Evolutionary conservation across 1,140 invertebrate species (phyloP), one percentile per base, ranked within the genome.

Genomic region (Zaprionus kolodkinae): DNA sequence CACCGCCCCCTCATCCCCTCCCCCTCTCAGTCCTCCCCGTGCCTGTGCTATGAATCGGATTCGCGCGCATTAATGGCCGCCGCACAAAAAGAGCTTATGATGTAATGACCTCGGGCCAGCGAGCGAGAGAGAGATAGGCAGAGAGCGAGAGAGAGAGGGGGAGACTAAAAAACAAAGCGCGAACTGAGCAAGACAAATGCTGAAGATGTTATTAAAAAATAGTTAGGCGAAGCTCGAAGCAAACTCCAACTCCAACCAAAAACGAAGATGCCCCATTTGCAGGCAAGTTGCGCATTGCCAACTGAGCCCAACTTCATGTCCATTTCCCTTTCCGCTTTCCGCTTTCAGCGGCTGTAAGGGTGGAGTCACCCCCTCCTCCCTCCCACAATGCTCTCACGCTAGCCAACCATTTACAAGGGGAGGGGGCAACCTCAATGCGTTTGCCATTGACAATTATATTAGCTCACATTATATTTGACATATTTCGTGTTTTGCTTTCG

Each of bases 181-280:
- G 63, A 82, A 83, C 84, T 88, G 85, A 89, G 85, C 81, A 89
- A 90, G 85, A 89, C 86, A 89, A 89, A 89, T 89, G 85, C 79
- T 89, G 86, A 89, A 89, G 85, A 89, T 84, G 86, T 89, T 89
- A 90, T 89, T 89, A 89, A 89, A 89, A 89, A 85, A 89, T 89
- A 89, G 85, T 89, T 89, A 89, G 64, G 85, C 73, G 54, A 61
- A 17, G 65, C 64, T 40, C 21, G 21, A 21, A 21, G 21, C 21
- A n/a, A n/a, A n/a, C n/a, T n/a, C n/a, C n/a, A 21, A 21, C 21
- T 21, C 21, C 11, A n/a, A 13, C 38, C 5, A 40, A 66, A 17
- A 54, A 35, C 30, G 15, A n/a, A 21, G 40, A 61, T 65, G 54
- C 63, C 45, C 55, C 64, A 43, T 35, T 60, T 67, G 48, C 36